Evolutionary conservation across 2,797 vertebrate species (phyloP), one percentile per base, ranked within the genome.

Genomic region (Leptoclinus maculatus): DNA sequence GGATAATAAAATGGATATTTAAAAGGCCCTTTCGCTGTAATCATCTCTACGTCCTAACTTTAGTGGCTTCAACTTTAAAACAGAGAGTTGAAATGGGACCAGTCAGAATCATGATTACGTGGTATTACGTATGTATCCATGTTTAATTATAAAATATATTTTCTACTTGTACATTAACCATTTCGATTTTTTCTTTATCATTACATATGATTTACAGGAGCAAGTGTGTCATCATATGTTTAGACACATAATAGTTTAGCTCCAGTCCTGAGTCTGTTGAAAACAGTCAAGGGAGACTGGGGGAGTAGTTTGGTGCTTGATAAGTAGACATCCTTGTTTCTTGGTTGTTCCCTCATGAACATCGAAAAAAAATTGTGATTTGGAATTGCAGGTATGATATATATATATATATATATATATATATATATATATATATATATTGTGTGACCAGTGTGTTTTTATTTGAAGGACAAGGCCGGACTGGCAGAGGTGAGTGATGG

Each of bases 401-500:
- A 76, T 58, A 72, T 53, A 66, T 43, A 66, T 62, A 72, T 38
- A n/a, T 74, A 57, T 47, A 76, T 58, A 72, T 53, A 66, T 43
- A 66, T 62, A 72, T 38, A n/a, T n/a, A n/a, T 74, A 57, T 47
- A 76, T 58, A 72, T 53, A 66, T 43, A 66, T 62, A 72, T 38
- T 56, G 43, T 11, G 2, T 32, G 67, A 45, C 14, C 47, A 79
- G 60, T 29, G 62, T 51, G 45, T 70, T 82, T 82, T 64, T 65
- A 79, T 54, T 65, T 60, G 68, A 76, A 78, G 70, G 78, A 82
- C 75, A 74, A 71, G 73, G 70, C 53, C 69, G 66, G 79, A 71
- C 36, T 66, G 76, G 34, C 10, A 58, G 19, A 34, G 39, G 68
- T 84, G 83, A 86, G 39, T 73, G 83, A 90, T 89, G 70, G 69